Conservation (phyloP, 2,888 invertebrate genomes). For the Vandiemenella viatica region DNA sequence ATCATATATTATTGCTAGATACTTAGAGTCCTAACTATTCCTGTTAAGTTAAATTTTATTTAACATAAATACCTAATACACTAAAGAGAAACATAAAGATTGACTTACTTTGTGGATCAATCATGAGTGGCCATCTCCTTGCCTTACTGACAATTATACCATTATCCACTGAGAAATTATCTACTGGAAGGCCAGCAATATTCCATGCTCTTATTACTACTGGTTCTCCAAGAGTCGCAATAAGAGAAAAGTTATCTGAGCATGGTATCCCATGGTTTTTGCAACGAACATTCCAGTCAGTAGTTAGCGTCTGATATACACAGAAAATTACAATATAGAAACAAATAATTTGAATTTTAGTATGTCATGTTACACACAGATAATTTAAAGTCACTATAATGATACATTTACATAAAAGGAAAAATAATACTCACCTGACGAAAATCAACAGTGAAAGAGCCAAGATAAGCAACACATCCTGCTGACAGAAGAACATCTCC, state of each 20-base stretch:
- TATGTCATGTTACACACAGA: no score
- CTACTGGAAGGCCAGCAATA: conserved; percentile 76
- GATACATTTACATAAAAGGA: no score
- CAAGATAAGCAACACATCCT: conserved; percentile 82
- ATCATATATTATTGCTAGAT: no score
- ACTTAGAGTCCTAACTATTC: no score
- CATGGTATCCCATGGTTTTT: conserved; percentile 50
- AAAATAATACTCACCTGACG: conserved; percentile 26
- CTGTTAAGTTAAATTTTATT: no score
- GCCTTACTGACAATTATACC: conserved; percentile 79
- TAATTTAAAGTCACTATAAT: no score
- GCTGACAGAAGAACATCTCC: conserved; percentile 82
- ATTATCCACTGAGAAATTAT: conserved; percentile 83
- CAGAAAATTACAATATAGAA: no score
- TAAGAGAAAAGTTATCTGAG: conserved; percentile 56
- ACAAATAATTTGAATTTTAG: no score
- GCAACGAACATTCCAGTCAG: conserved; percentile 43
- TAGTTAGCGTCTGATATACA: conserved; percentile 41
- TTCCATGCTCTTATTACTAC: conserved; percentile 81
- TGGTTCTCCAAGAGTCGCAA: conserved; percentile 65
- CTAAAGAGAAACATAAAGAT: no score
- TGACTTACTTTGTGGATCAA: conserved; percentile 76
- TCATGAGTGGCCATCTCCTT: conserved; percentile 81
- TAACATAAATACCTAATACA: no score
- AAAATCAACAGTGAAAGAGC: conserved; percentile 67